Percentiles rank a stretch among this genome's conserved stretches.
Evolutionary conservation across 2,888 invertebrate genomes (phyloP).

Genomic region (Eurytoma californica): DNA sequence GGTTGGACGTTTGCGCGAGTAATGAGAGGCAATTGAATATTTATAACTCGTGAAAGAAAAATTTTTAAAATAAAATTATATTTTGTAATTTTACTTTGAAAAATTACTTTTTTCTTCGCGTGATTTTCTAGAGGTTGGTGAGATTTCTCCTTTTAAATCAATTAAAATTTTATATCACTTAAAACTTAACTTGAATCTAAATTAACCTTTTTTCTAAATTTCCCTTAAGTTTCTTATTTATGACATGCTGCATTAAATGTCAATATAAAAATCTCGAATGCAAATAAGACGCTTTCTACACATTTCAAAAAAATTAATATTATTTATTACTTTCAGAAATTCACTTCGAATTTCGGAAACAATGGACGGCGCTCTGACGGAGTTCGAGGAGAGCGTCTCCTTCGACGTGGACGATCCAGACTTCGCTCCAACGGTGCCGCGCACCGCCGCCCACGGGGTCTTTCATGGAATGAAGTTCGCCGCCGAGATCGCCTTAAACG

Average conservation of each 20-base stretch:
- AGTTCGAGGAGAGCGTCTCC: slow-evolving; percentile 71
- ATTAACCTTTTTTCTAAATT: background rate
- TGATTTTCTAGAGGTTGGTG: too few species aligned
- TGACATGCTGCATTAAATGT: too few species aligned
- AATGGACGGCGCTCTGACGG: slow-evolving; percentile 65
- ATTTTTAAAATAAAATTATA: too few species aligned
- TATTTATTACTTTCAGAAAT: slow-evolving; percentile 22
- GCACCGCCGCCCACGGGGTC: slow-evolving; percentile 57
- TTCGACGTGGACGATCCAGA: slow-evolving; percentile 73
- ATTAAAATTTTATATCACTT: too few species aligned
- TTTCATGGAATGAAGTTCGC: slow-evolving; percentile 59
- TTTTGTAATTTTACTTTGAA: too few species aligned
- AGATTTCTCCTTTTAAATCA: too few species aligned
- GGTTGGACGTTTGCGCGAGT: too few species aligned
- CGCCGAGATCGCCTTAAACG: slow-evolving; percentile 58
- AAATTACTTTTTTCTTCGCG: too few species aligned
- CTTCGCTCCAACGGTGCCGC: slow-evolving; percentile 64
- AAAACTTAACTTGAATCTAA: background rate
- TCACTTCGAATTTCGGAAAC: background rate
- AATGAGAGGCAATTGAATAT: too few species aligned
- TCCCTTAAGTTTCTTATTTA: too few species aligned
- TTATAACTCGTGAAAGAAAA: too few species aligned
- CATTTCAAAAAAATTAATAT: background rate
- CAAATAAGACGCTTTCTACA: background rate
- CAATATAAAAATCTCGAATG: background rate